Base-by-base conservation (phyloP, 2,113 vertebrate species). In the Rhegmatorhina hoffmannsi region DNA sequence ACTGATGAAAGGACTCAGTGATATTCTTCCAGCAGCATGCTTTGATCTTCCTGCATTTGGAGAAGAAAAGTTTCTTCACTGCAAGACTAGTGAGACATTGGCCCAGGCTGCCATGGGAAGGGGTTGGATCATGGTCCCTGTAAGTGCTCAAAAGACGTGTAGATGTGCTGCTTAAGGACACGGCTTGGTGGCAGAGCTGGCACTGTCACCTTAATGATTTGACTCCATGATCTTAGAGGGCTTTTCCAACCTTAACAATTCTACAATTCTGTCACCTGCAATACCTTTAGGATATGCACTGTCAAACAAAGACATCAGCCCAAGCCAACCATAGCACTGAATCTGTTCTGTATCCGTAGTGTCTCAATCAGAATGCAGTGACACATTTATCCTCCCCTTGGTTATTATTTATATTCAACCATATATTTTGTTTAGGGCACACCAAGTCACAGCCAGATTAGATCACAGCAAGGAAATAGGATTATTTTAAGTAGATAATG, bases 401-500 rank as follows among this genome's bases (percentile, higher is more conserved):
- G 31, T 94, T 50, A 92, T 82, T n/a, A 47, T 96, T 95, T 94
- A 73, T 90, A 79, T 94, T 96, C 93, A 80, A 70, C 79, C 90
- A 91, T 93, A n/a, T 47, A 70, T 97, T 94, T 97, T 88, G 68
- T 97, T 97, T 96, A 97, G 93, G 89, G 91, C 96, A 89, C 97
- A 87, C 87, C 50, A 70, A 91, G 89, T 90, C 88, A 94, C 92
- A 95, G 90, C 90, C 86, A 89, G 76, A 97, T 97, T 97, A 97
- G 83, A 97, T 97, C 97, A 96, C 31, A 89, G 94, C 72, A 97
- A 92, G 87, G 83, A 97, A 98, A 98, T 93, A 87, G 91, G 92
- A 96, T 98, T 98, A 95, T 97, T 98, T 97, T 92, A 98, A 98
- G 94, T 96, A 98, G 96, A 95, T 97, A 98, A 97, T 96, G 92